Conservation (phyloP, 2,888 invertebrate genomes). For the Tipula confusa region DNA sequence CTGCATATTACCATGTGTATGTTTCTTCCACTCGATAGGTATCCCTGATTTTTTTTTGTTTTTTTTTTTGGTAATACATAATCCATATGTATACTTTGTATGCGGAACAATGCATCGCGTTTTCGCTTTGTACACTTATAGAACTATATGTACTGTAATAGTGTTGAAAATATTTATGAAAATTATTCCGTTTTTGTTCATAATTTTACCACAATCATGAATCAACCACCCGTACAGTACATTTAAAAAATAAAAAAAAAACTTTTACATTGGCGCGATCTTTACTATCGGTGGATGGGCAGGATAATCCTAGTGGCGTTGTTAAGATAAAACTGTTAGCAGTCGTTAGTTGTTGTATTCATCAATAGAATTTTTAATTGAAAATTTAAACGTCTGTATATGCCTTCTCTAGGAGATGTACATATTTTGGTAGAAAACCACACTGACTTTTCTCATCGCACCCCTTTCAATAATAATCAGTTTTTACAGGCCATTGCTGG, state of each 20-base stretch:
- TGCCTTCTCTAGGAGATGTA: too few relatives aligned
- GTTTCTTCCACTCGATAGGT: background rate
- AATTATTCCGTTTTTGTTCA: background rate
- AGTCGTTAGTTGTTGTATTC: too few relatives aligned
- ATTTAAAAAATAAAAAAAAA: too few relatives aligned
- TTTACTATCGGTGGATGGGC: too few relatives aligned
- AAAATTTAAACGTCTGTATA: too few relatives aligned
- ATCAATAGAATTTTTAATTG: too few relatives aligned
- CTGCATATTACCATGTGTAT: background rate
- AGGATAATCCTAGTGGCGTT: too few relatives aligned
- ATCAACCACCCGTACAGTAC: background rate
- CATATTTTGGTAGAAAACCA: too few relatives aligned
- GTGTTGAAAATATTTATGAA: conserved; percentile 25
- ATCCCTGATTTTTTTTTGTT: background rate
- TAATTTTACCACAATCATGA: background rate
- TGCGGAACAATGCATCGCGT: background rate
- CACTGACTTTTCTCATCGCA: background rate
- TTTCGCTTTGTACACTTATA: background rate
- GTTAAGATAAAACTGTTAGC: too few relatives aligned
- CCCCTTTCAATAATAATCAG: too few relatives aligned
- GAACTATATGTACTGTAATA: background rate
- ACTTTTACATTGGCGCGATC: too few relatives aligned
- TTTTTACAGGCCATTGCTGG: too few relatives aligned
- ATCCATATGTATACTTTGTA: background rate
- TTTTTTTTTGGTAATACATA: background rate